Evolutionary conservation across 2,888 invertebrate species (phyloP), one percentile per base, ranked within the genome.

Genomic region (Matsumyia berberina): DNA sequence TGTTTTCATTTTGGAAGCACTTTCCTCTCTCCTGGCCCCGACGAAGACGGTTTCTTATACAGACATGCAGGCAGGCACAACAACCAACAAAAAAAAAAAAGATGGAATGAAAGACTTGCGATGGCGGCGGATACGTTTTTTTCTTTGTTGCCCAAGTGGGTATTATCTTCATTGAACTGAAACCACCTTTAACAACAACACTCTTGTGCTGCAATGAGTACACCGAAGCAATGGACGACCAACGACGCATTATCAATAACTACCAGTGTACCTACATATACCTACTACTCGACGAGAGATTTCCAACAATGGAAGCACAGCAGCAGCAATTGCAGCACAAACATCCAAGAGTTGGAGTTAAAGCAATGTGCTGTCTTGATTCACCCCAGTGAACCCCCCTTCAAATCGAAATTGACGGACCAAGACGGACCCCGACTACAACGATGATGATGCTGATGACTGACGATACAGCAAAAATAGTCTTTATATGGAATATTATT

Each of bases 151-250:
- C 24, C 62, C 74, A 74, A 74, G 74, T 81, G 69, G 60, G 42
- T 74, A 64, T 81, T 81, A 76, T 81, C 74, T 64, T 70, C 62
- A 79, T 79, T 70, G 74, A 81, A 81, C 57, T 67, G 80, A 74
- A 74, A 62, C 74, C 62, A 73, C 67, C 44, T 77, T 76, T 44
- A 66, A 35, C 35, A 77, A 42, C 64, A 42, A 72, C 35, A 37
- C 33, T 39, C 11, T n/a, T 37, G 37, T 66, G 51, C 19, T 33
- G 24, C 12, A 33, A 46, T 24, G 8, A 29, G 33, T 39, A 39
- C 15, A 1, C 7, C 9, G 24, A 33, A 12, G 29, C 11, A 9
- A 24, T 51, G 55, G 8, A 55, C 60, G 31, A n/a, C n/a, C 24
- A 24, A 15, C 24, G 39, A 46, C 17, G 17, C 15, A 60, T 37